Percentiles rank a stretch among this genome's conserved stretches.
Evolutionary conservation across 1,140 invertebrate genomes (phyloP).

Genomic region (Trichogramma pretiosum): DNA sequence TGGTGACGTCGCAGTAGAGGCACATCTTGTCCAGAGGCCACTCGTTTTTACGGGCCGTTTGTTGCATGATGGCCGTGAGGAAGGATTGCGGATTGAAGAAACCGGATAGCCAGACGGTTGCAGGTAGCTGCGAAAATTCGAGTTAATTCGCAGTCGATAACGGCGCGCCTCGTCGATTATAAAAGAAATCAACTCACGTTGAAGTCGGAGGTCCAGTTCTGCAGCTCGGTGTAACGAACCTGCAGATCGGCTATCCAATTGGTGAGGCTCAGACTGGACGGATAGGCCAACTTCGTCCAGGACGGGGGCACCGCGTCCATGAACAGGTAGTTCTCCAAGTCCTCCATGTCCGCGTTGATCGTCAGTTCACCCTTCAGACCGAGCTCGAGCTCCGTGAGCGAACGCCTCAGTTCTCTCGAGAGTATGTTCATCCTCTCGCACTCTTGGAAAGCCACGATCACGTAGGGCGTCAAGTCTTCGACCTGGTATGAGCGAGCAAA

Average conservation of each 20-base stretch:
- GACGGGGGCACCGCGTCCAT: slow-evolving; percentile 76
- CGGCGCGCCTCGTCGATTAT: background rate
- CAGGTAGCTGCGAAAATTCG: slow-evolving; percentile 59
- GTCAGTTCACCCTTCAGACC: slow-evolving; percentile 89
- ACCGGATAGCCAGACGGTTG: slow-evolving; percentile 84
- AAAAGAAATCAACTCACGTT: slow-evolving; percentile 39
- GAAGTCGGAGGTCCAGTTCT: slow-evolving; percentile 72
- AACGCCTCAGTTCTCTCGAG: slow-evolving; percentile 68
- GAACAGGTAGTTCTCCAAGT: slow-evolving; percentile 71
- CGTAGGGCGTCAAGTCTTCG: slow-evolving; percentile 84
- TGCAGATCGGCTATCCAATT: slow-evolving; percentile 84
- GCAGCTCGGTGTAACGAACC: slow-evolving; percentile 66
- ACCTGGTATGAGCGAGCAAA: slow-evolving; percentile 29
- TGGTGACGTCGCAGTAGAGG: slow-evolving; percentile 88
- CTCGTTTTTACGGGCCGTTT: slow-evolving; percentile 88
- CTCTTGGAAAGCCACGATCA: slow-evolving; percentile 90
- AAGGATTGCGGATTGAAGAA: slow-evolving; percentile 97
- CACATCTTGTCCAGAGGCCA: slow-evolving; percentile 95
- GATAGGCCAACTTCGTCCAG: slow-evolving; percentile 82
- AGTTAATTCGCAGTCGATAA: too few species aligned
- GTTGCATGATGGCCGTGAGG: slow-evolving; percentile 94
- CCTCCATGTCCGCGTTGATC: slow-evolving; percentile 87
- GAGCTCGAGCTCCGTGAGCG: slow-evolving; percentile 76
- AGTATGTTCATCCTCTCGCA: slow-evolving; percentile 90
- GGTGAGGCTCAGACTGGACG: slow-evolving; percentile 74